These are phyloP conservation scores for Trachymyrmex cornetzi DNA, from an alignment of 1,140 invertebrate species.

Conservation along the genomic window DNA sequence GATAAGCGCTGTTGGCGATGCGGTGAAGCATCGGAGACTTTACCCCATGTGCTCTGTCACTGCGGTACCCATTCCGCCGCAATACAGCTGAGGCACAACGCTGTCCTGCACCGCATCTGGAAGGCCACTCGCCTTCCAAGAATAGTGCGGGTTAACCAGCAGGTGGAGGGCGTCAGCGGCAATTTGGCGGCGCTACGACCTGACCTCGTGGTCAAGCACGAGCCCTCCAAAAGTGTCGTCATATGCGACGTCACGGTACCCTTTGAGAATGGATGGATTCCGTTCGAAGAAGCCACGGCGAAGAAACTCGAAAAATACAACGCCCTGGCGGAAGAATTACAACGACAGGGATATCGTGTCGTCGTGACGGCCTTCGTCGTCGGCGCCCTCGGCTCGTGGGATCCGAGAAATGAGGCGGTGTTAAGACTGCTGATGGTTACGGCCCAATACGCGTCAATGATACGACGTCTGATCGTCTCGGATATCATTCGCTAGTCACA, in stretches of 20 bases:
- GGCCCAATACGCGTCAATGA: neutral
- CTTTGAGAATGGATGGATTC: neutral
- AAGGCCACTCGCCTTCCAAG: too few relatives aligned
- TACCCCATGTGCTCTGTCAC: too few relatives aligned
- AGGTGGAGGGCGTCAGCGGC: too few relatives aligned
- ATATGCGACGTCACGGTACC: neutral
- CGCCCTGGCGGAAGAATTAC: neutral
- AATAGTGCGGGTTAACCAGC: too few relatives aligned
- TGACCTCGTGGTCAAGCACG: too few relatives aligned
- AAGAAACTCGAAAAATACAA: neutral
- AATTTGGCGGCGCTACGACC: neutral
- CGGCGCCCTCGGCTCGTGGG: neutral
- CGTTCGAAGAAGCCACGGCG: neutral
- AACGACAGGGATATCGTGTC: neutral
- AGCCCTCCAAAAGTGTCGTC: neutral
- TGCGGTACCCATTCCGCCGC: too few relatives aligned
- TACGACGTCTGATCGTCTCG: conserved; percentile 24
- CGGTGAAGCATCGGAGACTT: too few relatives aligned
- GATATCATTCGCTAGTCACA: conserved; percentile 44
- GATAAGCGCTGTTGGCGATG: too few relatives aligned
- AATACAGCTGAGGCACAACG: too few relatives aligned
- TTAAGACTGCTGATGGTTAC: neutral
- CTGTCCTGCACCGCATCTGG: too few relatives aligned
- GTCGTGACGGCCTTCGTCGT: neutral
- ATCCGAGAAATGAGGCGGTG: neutral